phyloP scores from a whole-genome alignment of 2,797 vertebrate species.

The Menidia menidia region DNA sequence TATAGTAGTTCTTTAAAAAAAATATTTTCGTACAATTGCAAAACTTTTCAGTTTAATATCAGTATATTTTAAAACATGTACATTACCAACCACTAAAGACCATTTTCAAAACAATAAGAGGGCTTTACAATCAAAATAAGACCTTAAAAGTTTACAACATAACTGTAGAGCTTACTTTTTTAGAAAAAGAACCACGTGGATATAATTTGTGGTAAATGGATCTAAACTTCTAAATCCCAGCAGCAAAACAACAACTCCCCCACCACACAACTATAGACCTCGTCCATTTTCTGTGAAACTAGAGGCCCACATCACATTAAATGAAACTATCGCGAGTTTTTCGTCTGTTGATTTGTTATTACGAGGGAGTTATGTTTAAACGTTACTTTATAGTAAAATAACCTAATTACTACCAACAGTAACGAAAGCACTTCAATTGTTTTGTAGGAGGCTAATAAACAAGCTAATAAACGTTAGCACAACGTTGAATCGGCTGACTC shows the following conservation, averaged over 20 bases:
- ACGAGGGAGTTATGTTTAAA: fast-evolving
- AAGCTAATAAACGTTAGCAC: slow-evolving; percentile 25
- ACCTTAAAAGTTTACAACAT: no score
- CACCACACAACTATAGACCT: background rate
- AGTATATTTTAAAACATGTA: no score
- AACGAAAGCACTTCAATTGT: background rate
- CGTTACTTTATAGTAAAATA: fast-evolving
- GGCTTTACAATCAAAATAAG: no score
- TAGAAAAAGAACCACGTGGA: no score
- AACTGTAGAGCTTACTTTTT: no score
- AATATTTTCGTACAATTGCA: no score
- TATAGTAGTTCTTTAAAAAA: no score
- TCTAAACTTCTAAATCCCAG: background rate
- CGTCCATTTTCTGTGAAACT: slow-evolving; percentile 25
- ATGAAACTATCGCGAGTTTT: slow-evolving; percentile 16
- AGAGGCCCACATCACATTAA: slow-evolving; percentile 9
- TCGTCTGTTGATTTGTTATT: background rate
- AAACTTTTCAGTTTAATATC: no score
- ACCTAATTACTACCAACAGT: fast-evolving
- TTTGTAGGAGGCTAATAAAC: background rate
- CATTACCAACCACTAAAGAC: no score
- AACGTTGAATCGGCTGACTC: slow-evolving; percentile 10
- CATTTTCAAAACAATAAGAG: no score
- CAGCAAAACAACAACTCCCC: background rate
- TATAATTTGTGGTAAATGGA: no score